A percentile compares a stretch with the other conserved stretches of the same genome.
Conservation (phyloP, 1,140 invertebrate species). For the Pogonomyrmex barbatus region DNA sequence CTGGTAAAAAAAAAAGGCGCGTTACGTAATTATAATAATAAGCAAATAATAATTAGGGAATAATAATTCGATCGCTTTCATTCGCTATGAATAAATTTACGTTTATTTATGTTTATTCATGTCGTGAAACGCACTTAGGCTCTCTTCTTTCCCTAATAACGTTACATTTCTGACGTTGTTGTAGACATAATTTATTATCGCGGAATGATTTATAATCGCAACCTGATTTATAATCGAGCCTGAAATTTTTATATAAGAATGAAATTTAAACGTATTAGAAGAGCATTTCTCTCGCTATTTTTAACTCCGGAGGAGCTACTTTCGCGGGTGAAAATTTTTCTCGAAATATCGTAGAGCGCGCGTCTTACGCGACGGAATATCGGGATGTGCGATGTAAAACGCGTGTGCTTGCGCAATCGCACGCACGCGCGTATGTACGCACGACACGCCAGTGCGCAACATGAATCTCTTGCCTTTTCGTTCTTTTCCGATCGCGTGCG, state of each 20-base stretch:
- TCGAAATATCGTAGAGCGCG: slow-evolving; percentile 48
- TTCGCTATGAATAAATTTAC: background rate
- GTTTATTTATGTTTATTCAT: slow-evolving; percentile 8
- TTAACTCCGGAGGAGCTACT: background rate
- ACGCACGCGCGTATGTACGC: background rate
- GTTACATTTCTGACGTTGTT: background rate
- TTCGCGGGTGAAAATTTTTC: background rate
- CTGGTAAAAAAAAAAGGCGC: background rate
- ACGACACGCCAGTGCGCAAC: background rate
- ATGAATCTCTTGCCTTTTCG: slow-evolving; percentile 33
- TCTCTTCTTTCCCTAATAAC: background rate
- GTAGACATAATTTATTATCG: background rate
- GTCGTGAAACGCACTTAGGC: background rate
- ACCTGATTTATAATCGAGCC: background rate
- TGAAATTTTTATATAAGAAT: background rate
- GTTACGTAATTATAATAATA: background rate
- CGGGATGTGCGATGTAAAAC: slow-evolving; percentile 55
- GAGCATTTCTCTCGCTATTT: background rate
- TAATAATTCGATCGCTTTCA: background rate
- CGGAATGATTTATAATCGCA: background rate
- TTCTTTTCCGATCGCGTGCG: slow-evolving; percentile 38
- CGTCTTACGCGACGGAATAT: background rate
- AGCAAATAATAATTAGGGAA: background rate
- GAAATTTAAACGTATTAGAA: background rate
- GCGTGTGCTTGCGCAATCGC: slow-evolving; percentile 56